Evolutionary conservation across 2,113 vertebrate species (phyloP).

Genomic region (Prunella fulvescens): DNA sequence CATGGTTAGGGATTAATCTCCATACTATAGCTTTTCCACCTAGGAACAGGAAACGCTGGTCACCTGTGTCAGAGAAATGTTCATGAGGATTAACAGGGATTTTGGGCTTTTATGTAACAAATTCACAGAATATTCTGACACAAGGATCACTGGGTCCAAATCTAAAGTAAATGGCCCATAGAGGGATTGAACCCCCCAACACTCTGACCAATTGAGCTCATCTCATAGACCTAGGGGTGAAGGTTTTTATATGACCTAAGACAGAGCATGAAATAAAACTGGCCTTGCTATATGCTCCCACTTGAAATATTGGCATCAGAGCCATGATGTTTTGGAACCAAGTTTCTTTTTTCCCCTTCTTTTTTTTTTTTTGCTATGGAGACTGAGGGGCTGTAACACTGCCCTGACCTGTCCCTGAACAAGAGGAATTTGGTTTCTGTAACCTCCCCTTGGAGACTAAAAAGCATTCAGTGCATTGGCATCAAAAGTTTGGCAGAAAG

Average conservation of each 20-base stretch:
- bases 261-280: not conserved
- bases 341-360: not conserved
- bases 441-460: not conserved
- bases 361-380: not conserved
- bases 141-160: not conserved
- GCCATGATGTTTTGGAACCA: not conserved
- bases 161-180: not conserved
- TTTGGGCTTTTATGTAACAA: not conserved
- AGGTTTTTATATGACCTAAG: not conserved
- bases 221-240: not conserved
- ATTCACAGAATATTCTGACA: not conserved
- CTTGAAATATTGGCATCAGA: not conserved
- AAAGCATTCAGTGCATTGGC: not conserved
- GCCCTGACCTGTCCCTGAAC: not conserved
- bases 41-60: not conserved
- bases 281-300: not conserved
- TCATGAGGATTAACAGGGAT: not conserved
- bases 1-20: not conserved
- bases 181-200: not conserved
- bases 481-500: not conserved
- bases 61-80: not conserved
- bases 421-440: not conserved
- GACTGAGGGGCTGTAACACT: not conserved
- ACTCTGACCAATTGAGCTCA: not conserved
- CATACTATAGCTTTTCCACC: not conserved